Evolutionary conservation across 2,888 invertebrate species (phyloP), one percentile per base, ranked within the genome.

Genomic region (Perizoma flavofasciatum): DNA sequence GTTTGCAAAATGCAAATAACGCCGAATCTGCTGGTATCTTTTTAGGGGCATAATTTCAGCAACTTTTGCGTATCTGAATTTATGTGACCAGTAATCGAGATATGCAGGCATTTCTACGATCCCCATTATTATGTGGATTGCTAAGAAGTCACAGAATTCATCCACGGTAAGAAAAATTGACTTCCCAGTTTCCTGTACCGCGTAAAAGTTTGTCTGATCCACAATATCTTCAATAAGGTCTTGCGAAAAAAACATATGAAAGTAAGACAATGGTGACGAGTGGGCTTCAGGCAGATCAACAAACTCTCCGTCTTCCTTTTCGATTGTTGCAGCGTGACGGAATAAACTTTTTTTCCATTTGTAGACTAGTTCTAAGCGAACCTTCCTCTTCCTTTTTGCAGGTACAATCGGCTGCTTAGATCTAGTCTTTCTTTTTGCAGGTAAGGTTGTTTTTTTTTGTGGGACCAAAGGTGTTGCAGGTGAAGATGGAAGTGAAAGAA

Each of bases 31-130:
- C n/a, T 58, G 58, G 11, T 58, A 58, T 22, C 52, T 48, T 49
- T 58, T 58, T 32, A 58, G 33, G n/a, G 52, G 44, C 52, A 58
- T 58, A n/a, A 52, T 44, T 0, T 58, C 49, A 5, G 58, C 58
- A 6, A 58, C 39, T 33, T 44, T n/a, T 4, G 32, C 58, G 33
- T 33, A 58, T 44, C 9, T 43, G 40, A 49, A 58, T 49, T 40
- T 41, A 8, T 37, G 48, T 5, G 35, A 22, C 51, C 58, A 58
- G 33, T 58, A 58, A 44, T 58, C 58, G 0, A 49, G 8, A 44
- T 58, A 52, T n/a, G 52, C 35, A 37, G 58, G 58, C 52, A 52
- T 53, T 39, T 49, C 44, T 7, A 58, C 58, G 10, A 58, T 44
- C 6, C 58, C 52, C 58, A 58, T 58, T 2, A 58, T 43, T 10